A percentile compares a stretch with the other conserved stretches of the same genome.
These are phyloP conservation scores for Apeira syringaria DNA, from an alignment of 2,888 invertebrate genomes.

Conservation along the genomic window DNA sequence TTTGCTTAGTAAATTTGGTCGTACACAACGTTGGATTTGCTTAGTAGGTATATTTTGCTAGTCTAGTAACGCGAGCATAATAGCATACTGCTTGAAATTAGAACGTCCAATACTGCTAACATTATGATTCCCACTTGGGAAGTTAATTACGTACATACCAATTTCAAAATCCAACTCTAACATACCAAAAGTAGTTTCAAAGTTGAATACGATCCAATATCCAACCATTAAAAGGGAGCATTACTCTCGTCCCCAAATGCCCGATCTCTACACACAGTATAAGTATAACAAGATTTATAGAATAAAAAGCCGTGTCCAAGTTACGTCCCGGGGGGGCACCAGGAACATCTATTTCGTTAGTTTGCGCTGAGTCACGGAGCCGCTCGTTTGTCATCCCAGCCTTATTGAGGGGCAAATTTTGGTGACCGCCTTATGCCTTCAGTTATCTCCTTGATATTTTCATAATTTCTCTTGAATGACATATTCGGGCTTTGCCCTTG, in stretches of 20 bases:
- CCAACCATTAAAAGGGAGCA: conserved; percentile 12
- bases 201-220: not conserved
- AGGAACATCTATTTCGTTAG: conserved; percentile 55
- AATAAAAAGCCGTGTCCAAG: conserved; percentile 42
- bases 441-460: conserved; percentile 61
- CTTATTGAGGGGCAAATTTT: conserved; percentile 62
- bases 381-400: conserved; percentile 64
- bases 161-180: no score
- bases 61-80: no score
- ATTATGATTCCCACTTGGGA: no score
- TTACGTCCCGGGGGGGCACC: conserved; percentile 38
- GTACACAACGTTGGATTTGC: no score
- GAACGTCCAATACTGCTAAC: no score
- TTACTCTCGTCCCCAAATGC: conserved; percentile 15
- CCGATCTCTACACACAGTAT: conserved; percentile 30
- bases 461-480: conserved; percentile 56
- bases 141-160: no score
- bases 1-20: no score
- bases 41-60: no score
- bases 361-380: conserved; percentile 59
- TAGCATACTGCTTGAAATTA: no score
- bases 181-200: not conserved
- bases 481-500: conserved; percentile 31
- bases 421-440: conserved; percentile 53
- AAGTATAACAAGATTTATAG: conserved; percentile 42